Conservation (phyloP, 2,113 vertebrate genomes). For the Datnioides undecimradiatus region DNA sequence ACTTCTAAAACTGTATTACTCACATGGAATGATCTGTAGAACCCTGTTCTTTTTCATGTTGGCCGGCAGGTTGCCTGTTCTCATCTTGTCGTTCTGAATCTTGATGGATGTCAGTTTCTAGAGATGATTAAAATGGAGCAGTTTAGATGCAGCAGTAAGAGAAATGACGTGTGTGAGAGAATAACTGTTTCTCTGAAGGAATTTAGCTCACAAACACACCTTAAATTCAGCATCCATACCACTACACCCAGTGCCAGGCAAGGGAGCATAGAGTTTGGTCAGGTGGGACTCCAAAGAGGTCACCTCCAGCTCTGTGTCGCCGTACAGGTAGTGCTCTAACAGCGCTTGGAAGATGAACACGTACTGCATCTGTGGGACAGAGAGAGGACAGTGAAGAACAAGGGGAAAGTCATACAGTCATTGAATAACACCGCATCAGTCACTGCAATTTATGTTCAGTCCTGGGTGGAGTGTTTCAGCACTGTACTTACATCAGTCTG, state of each 20-base stretch:
- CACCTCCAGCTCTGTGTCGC: slow-evolving; percentile 98
- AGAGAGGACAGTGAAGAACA: neutral
- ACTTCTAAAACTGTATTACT: slow-evolving; percentile 69
- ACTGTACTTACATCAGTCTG: slow-evolving; percentile 93
- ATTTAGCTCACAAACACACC: slow-evolving; percentile 78
- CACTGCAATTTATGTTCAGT: neutral
- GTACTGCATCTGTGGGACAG: slow-evolving; percentile 93
- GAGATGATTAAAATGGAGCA: neutral
- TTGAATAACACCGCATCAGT: neutral
- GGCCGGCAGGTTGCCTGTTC: slow-evolving; percentile 95
- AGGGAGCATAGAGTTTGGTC: slow-evolving; percentile 95
- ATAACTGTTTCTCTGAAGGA: neutral
- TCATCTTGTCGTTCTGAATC: slow-evolving; percentile 99
- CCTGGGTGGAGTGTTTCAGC: neutral
- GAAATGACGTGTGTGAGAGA: neutral
- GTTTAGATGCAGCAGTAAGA: neutral
- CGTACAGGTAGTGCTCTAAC: slow-evolving; percentile 97
- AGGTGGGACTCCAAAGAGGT: slow-evolving; percentile 97
- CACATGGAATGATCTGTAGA: slow-evolving; percentile 99
- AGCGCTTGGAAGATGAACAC: slow-evolving; percentile 99
- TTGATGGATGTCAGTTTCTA: slow-evolving; percentile 99
- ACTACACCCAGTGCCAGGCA: slow-evolving; percentile 92
- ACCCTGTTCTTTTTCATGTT: slow-evolving; percentile 99
- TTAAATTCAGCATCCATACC: slow-evolving; percentile 98
- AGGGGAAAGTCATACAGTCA: neutral